Evolutionary conservation across 2,888 invertebrate genomes (phyloP).

Genomic region (Plagiodera versicolora): DNA sequence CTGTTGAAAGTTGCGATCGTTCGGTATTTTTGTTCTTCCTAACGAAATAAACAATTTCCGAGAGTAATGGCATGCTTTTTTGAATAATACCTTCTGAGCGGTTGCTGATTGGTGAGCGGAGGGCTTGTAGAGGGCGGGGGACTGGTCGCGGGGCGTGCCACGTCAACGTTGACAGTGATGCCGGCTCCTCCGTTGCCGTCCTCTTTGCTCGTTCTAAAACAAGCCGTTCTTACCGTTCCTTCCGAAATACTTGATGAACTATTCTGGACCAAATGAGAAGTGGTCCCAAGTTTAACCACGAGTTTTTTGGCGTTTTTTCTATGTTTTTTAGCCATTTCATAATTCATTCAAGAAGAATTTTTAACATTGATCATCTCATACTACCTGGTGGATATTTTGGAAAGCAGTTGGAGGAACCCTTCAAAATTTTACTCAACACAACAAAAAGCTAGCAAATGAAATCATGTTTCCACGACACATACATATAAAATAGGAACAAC

Average conservation of each 20-base stretch:
- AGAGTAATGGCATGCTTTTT: not conserved
- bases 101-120: slow-evolving; percentile 49
- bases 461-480: too few relatives aligned
- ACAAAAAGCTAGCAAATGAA: too few relatives aligned
- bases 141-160: slow-evolving; percentile 47
- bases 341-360: too few relatives aligned
- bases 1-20: too few relatives aligned
- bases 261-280: too few relatives aligned
- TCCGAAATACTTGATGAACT: too few relatives aligned
- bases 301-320: not conserved
- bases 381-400: too few relatives aligned
- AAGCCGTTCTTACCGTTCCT: not conserved
- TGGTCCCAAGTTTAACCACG: not conserved
- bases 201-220: slow-evolving; percentile 15
- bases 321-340: too few relatives aligned
- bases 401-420: too few relatives aligned
- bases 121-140: slow-evolving; percentile 44
- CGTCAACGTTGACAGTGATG: slow-evolving; percentile 41
- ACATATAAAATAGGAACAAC: too few relatives aligned
- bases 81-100: slow-evolving; percentile 55
- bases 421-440: too few relatives aligned
- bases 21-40: not conserved
- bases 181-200: slow-evolving; percentile 13
- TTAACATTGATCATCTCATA: too few relatives aligned
- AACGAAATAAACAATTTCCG: not conserved